These are phyloP conservation scores for Australoheros scitulus DNA, from an alignment of 2,113 vertebrate species.

Conservation along the genomic window DNA sequence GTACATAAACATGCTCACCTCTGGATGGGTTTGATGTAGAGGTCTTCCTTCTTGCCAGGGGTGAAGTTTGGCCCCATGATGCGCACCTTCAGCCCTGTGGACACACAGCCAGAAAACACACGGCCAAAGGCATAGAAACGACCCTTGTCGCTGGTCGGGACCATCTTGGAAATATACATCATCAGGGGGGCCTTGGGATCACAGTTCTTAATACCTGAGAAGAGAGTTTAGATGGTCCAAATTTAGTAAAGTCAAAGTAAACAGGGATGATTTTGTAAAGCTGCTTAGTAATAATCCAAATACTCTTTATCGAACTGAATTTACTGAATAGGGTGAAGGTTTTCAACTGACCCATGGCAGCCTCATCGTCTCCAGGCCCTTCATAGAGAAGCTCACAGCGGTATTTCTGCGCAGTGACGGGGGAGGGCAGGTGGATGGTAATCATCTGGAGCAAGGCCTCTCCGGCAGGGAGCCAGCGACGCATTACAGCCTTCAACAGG, in stretches of 20 bases:
- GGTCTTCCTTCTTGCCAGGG: conserved; percentile 94
- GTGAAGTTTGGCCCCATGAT: conserved; percentile 98
- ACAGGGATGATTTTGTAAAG: background rate
- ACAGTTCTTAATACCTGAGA: conserved; percentile 92
- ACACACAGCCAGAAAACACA: conserved; percentile 93
- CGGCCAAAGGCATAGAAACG: conserved; percentile 95
- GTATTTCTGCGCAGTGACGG: conserved; percentile 93
- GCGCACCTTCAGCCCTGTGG: conserved; percentile 92
- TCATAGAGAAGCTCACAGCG: conserved; percentile 96
- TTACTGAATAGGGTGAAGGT: too few relatives aligned
- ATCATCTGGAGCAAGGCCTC: conserved; percentile 98
- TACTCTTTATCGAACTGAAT: background rate
- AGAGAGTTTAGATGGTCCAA: background rate
- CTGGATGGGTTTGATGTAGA: conserved; percentile 95
- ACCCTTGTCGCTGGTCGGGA: conserved; percentile 93
- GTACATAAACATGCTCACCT: conserved; percentile 77
- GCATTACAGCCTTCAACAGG: conserved; percentile 95
- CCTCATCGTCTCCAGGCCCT: conserved; percentile 93
- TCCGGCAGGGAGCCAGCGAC: conserved; percentile 93
- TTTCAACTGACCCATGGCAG: conserved; percentile 87
- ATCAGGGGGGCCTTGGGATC: conserved; percentile 93
- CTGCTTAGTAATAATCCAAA: background rate
- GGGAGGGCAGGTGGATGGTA: conserved; percentile 96
- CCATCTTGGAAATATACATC: conserved; percentile 99
- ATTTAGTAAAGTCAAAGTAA: background rate